These are phyloP conservation scores for Helicoverpa armigera DNA, from an alignment of 1,140 invertebrate genomes.

Conservation along the genomic window DNA sequence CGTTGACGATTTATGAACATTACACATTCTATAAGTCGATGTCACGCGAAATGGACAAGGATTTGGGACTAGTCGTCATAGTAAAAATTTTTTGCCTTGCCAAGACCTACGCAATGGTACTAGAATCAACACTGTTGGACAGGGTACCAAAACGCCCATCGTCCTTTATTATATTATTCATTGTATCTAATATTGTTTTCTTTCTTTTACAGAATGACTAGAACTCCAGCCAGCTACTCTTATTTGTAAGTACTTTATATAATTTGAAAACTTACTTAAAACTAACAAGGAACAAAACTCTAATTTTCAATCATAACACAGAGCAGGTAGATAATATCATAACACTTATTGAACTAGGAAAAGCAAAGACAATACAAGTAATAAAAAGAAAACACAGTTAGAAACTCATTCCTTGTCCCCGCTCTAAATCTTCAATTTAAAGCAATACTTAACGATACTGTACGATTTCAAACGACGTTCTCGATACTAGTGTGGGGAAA, in stretches of 20 bases:
- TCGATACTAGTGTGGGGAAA: constrained; percentile 42
- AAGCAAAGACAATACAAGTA: neutral
- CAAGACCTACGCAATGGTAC: no score
- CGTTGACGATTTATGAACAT: no score
- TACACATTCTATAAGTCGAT: no score
- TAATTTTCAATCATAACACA: neutral
- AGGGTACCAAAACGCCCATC: no score
- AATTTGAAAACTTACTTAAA: no score
- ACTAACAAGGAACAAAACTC: neutral
- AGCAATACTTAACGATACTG: constrained; percentile 40
- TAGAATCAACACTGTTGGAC: no score
- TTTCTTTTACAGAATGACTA: constrained; percentile 26
- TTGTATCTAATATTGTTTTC: neutral
- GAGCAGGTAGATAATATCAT: neutral
- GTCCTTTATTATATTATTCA: no score
- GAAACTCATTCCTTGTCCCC: constrained; percentile 9
- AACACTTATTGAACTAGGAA: neutral
- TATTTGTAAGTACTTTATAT: constrained; percentile 18
- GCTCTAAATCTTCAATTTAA: constrained; percentile 42
- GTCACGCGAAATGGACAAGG: no score
- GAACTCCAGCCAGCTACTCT: neutral
- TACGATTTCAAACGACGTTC: constrained; percentile 4
- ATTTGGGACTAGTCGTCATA: no score
- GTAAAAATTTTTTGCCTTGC: no score
- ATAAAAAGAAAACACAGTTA: constrained; percentile 2